These are phyloP conservation scores for Thryonomys swinderianus DNA, from an alignment of 2,113 vertebrate species.

Conservation along the genomic window DNA sequence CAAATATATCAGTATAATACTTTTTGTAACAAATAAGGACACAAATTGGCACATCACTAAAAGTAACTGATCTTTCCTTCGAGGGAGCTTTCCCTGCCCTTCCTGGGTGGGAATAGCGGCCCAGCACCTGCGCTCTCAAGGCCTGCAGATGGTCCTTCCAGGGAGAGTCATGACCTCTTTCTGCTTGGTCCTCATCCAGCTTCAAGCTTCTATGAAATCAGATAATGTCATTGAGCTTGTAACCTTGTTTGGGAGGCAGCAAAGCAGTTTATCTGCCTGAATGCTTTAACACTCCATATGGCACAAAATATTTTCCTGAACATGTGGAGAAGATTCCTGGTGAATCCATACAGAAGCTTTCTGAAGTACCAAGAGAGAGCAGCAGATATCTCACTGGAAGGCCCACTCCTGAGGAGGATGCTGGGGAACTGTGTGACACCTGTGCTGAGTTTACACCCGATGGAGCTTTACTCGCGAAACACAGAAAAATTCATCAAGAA, in stretches of 20 bases:
- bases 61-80: not conserved
- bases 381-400: slow-evolving; percentile 95
- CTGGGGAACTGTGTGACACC: slow-evolving; percentile 95
- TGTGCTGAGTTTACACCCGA: slow-evolving; percentile 95
- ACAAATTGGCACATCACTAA: not conserved
- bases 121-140: no score
- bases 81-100: no score
- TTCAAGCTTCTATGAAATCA: slow-evolving; percentile 91
- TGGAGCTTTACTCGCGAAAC: slow-evolving; percentile 92
- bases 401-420: slow-evolving; percentile 96
- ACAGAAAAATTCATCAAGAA: slow-evolving; percentile 98
- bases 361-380: slow-evolving; percentile 93
- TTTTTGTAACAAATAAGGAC: not conserved
- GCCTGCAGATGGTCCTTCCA: no score
- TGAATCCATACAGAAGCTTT: slow-evolving; percentile 92
- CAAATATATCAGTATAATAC: not conserved
- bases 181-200: slow-evolving; percentile 94
- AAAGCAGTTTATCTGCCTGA: slow-evolving; percentile 93
- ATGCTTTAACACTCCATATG: slow-evolving; percentile 98
- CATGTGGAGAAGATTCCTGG: slow-evolving; percentile 97
- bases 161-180: slow-evolving; percentile 81
- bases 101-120: no score
- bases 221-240: slow-evolving; percentile 92
- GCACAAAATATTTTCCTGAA: slow-evolving; percentile 91
- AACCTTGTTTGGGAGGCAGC: slow-evolving; percentile 92